Base-by-base conservation (phyloP, 2,888 invertebrate genomes). In the Lottia scabra region DNA sequence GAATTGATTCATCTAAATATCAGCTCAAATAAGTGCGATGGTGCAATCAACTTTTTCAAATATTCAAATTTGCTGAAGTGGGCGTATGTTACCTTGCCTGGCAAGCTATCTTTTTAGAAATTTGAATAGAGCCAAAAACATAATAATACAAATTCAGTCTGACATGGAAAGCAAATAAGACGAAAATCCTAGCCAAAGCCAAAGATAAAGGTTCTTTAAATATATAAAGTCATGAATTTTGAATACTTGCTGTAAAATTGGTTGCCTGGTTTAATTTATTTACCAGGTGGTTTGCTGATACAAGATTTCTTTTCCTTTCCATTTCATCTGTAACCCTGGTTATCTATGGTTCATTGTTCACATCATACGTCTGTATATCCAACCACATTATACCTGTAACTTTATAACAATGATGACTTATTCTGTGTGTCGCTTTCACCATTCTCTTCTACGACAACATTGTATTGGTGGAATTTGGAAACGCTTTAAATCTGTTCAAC, bases 371-470 rank as follows among this genome's bases (percentile, higher is more conserved):
- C 15, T 48, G 27, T 30, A 38, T 45, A 63, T n/a, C n/a, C 26
- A 26, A 65, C 12, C 45, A 63, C 23, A 16, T 46, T 45, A 45
- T 66, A 62, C 63, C 19, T 23, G 19, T 63, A 19, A 48, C 46
- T 15, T 43, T 63, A 73, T 69, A 68, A 78, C 78, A 76, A 62
- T 73, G 48, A 62, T 70, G 62, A 71, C 74, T 65, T 46, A 76
- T 13, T 75, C 70, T 70, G 67, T 83, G 67, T 83, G 82, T 73
- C 69, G 73, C 38, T 81, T 79, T 67, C 82, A 83, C 69, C 80
- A 68, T 43, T 74, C 67, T n/a, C 48, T 81, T 46, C 70, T 74
- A 23, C 75, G 71, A 19, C 70, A 70, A 56, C 67, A 48, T 63
- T 23, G 48, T 43, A 64, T 63, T 43, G 56, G 65, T 38, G 38